Percentiles rank a stretch among this genome's conserved stretches.
Conservation (phyloP, 1,140 invertebrate genomes). For the Caligus rogercresseyi region DNA sequence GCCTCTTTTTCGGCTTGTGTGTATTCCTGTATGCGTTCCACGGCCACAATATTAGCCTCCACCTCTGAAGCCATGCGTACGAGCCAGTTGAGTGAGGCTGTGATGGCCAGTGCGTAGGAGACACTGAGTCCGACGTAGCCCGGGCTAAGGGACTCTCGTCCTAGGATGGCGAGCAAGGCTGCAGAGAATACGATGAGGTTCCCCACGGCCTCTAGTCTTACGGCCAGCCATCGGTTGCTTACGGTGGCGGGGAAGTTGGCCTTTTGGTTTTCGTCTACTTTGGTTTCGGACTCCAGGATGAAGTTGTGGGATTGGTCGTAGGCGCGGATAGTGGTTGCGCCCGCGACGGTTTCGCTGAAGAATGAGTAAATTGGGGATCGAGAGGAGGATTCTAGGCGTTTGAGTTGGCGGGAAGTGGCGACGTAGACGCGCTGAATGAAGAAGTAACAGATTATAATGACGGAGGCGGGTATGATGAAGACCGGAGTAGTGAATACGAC, state of each 20-base stretch:
- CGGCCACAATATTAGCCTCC: slow-evolving; percentile 45
- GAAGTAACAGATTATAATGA: slow-evolving; percentile 68
- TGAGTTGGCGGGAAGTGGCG: slow-evolving; percentile 35
- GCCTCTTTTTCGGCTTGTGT: slow-evolving; percentile 38
- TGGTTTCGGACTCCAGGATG: slow-evolving; percentile 30
- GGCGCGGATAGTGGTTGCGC: slow-evolving; percentile 44
- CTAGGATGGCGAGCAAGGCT: slow-evolving; percentile 33
- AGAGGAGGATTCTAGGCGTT: slow-evolving; percentile 41
- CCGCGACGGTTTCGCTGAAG: slow-evolving; percentile 41
- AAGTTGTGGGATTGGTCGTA: slow-evolving; percentile 39
- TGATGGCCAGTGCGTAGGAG: slow-evolving; percentile 37
- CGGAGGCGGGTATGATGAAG: slow-evolving; percentile 62
- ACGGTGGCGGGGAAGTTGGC: slow-evolving; percentile 32
- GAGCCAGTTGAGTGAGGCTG: slow-evolving; percentile 39
- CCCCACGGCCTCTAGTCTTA: slow-evolving; percentile 40
- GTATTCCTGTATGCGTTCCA: slow-evolving; percentile 45
- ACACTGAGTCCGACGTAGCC: slow-evolving; percentile 38
- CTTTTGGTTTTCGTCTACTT: slow-evolving; percentile 36
- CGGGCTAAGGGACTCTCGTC: slow-evolving; percentile 28
- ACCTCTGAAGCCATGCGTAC: slow-evolving; percentile 41
- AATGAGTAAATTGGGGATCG: slow-evolving; percentile 46
- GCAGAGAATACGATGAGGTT: slow-evolving; percentile 33
- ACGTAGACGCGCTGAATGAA: slow-evolving; percentile 42
- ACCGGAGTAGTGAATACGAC: slow-evolving; percentile 74
- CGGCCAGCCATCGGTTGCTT: slow-evolving; percentile 46